Base-by-base conservation (phyloP, 2,888 invertebrate species). In the Tridacna gigas region DNA sequence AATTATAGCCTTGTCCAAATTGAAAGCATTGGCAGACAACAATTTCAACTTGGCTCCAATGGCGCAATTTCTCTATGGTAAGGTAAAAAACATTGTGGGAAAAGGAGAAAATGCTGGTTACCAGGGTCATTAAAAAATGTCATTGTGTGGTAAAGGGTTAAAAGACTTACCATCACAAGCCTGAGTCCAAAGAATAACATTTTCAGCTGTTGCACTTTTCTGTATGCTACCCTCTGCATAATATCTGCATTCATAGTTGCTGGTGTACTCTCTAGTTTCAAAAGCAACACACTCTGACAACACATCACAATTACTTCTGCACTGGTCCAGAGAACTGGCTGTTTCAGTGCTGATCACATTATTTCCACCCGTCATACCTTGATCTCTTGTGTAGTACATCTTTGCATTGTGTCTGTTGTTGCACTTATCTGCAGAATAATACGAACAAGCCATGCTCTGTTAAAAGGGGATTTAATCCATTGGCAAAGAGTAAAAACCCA, bases 341-440 rank as follows among this genome's bases (percentile, higher is more conserved):
- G 65, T 65, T 11, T 65, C 65, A 15, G 2, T 65, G 15, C 26
- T 28, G 28, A 65, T 28, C 15, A 25, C n/a, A 26, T 51, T 25
- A 12, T 3, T 28, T 45, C 73, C 73, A 73, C 73, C 51, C 15
- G 51, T 73, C 12, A 51, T 25, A 26, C 73, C 73, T 51, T 51
- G 51, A 51, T 73, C 73, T 47, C 51, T 73, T 25, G 25, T 51
- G 73, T 51, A 73, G 51, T 73, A 56, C 48, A 51, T 48, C 18
- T 18, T 48, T 15, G 51, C 73, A 51, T 73, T 47, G 25, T 51
- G 51, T 73, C 73, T 73, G 26, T 73, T 47, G 73, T 51, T 51
- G 51, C 73, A 73, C 25, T 73, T 73, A 25, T 73, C 73, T 73
- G 73, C 5, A 73, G 51, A 18, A 45, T 37, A 22, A 20, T 9